These are phyloP conservation scores for Thamnaconus septentrionalis DNA, from an alignment of 2,113 vertebrate genomes.

Conservation along the genomic window DNA sequence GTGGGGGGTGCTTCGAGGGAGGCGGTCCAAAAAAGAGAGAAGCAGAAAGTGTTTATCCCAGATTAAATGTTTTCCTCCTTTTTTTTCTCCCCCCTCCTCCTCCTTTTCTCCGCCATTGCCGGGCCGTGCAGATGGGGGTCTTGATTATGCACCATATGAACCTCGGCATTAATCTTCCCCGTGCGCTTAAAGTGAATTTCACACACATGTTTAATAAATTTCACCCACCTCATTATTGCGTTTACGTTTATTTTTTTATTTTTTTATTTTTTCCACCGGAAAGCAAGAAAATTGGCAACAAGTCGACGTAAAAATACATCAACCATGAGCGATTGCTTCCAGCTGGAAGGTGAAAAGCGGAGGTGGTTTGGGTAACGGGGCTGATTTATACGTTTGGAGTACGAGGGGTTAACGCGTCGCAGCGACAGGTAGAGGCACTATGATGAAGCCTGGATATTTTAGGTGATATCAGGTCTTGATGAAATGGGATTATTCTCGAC, in stretches of 20 bases:
- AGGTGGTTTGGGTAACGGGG: constrained; percentile 14
- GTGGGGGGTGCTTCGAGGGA: constrained; percentile 20
- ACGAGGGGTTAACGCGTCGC: background rate
- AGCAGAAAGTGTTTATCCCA: constrained; percentile 78
- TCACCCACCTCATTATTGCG: constrained; percentile 63
- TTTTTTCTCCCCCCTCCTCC: background rate
- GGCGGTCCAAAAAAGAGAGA: constrained; percentile 49
- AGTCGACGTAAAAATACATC: constrained; percentile 54
- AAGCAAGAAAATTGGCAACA: constrained; percentile 70
- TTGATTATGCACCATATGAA: constrained; percentile 76
- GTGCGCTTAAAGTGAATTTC: constrained; percentile 66
- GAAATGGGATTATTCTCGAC: no score
- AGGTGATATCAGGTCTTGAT: no score
- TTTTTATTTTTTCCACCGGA: constrained; percentile 50
- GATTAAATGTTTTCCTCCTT: constrained; percentile 85
- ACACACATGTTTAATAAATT: constrained; percentile 69
- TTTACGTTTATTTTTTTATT: constrained; percentile 38
- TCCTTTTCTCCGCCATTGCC: constrained; percentile 15
- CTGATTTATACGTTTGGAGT: constrained; percentile 23
- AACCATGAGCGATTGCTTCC: constrained; percentile 33
- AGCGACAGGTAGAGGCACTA: no score
- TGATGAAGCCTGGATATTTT: no score
- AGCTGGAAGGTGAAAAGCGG: constrained; percentile 29
- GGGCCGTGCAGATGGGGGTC: constrained; percentile 78
- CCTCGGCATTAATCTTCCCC: constrained; percentile 73